phyloP scores from a whole-genome alignment of 1,140 invertebrate species.

The Mesaphorura yosii region DNA sequence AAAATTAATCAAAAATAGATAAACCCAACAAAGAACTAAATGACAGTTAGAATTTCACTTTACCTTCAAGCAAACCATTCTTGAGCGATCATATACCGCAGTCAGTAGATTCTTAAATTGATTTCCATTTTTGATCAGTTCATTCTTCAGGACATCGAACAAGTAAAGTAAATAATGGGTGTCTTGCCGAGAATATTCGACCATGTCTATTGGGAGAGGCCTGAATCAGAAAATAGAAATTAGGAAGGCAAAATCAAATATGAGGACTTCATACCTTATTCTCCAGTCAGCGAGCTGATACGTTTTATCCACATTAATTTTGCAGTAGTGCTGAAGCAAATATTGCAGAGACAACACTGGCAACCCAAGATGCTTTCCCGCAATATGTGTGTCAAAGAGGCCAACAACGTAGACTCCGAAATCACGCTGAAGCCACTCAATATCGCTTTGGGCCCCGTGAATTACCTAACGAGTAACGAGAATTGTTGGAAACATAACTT shows the following conservation, averaged over 20 bases:
- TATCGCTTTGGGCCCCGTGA: conserved; percentile 80
- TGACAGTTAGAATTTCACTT: not conserved
- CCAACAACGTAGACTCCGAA: conserved; percentile 90
- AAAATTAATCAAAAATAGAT: conserved; percentile 31
- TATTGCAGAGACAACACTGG: conserved; percentile 62
- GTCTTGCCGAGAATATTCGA: conserved; percentile 83
- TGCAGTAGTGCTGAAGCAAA: conserved; percentile 67
- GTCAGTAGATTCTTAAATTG: conserved; percentile 55
- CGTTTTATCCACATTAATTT: conserved; percentile 69
- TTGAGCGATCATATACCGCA: conserved; percentile 58
- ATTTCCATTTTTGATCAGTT: conserved; percentile 59
- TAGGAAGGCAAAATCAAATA: not conserved
- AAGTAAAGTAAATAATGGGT: conserved; percentile 93
- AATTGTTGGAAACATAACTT: too few relatives aligned
- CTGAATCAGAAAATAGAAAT: conserved; percentile 38
- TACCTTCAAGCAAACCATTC: conserved; percentile 55
- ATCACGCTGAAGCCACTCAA: conserved; percentile 91
- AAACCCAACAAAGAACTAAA: not conserved
- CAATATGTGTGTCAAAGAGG: conserved; percentile 92
- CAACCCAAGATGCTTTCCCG: conserved; percentile 62
- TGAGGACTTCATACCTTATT: conserved; percentile 47
- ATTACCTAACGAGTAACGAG: conserved; percentile 52
- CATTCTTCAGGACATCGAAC: conserved; percentile 68
- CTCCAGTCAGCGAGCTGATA: conserved; percentile 95
- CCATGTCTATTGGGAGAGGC: conserved; percentile 69